Evolutionary conservation across 2,797 vertebrate genomes (phyloP).

Genomic region (Diplodus puntazzo): DNA sequence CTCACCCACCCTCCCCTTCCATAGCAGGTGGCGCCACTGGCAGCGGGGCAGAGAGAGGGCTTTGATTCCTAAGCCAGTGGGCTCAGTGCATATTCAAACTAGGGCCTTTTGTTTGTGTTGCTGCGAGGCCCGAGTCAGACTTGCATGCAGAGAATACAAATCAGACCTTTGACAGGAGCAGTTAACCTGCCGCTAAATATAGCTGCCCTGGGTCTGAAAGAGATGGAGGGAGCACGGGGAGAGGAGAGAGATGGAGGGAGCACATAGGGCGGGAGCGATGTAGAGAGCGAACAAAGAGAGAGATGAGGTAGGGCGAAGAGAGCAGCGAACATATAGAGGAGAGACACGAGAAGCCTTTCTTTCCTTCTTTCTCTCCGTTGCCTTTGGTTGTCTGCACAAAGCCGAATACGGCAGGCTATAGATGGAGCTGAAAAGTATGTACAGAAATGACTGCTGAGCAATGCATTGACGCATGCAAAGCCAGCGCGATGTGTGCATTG

Average conservation of each 20-base stretch:
- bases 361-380: slow-evolving; percentile 4
- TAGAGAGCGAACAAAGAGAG: slow-evolving; percentile 60
- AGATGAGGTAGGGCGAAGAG: slow-evolving; percentile 40
- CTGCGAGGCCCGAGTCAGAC: slow-evolving; percentile 79
- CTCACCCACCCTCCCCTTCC: slow-evolving; percentile 51
- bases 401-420: slow-evolving; percentile 19
- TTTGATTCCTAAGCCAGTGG: slow-evolving; percentile 83
- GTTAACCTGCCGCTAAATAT: slow-evolving; percentile 88
- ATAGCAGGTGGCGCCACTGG: slow-evolving; percentile 84
- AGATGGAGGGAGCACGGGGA: slow-evolving; percentile 66
- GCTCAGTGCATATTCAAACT: slow-evolving; percentile 85
- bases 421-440: slow-evolving; percentile 22
- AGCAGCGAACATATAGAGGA: slow-evolving; percentile 33
- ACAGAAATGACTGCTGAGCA: slow-evolving; percentile 55
- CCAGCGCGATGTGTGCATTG: slow-evolving; percentile 44
- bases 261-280: slow-evolving; percentile 54
- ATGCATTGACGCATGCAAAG: slow-evolving; percentile 55
- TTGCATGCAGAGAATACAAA: slow-evolving; percentile 86
- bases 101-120: slow-evolving; percentile 85
- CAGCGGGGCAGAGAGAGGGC: slow-evolving; percentile 77
- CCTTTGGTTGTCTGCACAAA: slow-evolving; percentile 21
- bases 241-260: slow-evolving; percentile 60
- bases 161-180: slow-evolving; percentile 87
- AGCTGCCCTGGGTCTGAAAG: slow-evolving; percentile 80
- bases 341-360: slow-evolving; percentile 25